Percentiles rank a stretch among this genome's conserved stretches.
Conservation (phyloP, 2,113 vertebrate species). For the Engystomops pustulosus region DNA sequence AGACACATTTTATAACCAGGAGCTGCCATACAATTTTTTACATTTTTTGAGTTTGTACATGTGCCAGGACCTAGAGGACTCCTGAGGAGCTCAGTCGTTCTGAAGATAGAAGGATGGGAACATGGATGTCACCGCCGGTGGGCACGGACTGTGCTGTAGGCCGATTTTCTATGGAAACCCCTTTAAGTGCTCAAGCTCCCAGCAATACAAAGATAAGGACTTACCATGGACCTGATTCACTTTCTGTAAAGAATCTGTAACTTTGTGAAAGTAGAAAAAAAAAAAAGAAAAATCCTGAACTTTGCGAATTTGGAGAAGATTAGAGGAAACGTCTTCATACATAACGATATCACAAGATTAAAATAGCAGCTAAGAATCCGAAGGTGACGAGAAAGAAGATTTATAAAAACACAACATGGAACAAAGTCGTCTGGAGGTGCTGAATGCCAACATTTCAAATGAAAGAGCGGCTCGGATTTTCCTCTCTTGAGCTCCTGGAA, state of each 20-base stretch:
- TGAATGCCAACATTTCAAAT: not conserved
- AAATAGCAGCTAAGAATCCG: not conserved
- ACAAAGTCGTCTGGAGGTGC: conserved; percentile 3
- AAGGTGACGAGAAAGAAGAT: not conserved
- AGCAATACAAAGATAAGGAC: no score
- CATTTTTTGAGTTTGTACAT: no score
- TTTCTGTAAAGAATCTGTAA: not conserved
- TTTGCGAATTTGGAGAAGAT: not conserved
- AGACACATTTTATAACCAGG: no score
- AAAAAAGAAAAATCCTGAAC: not conserved
- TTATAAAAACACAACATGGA: conserved; percentile 4
- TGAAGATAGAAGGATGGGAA: no score
- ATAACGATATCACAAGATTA: not conserved
- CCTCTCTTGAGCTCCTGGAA: not conserved
- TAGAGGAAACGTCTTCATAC: not conserved
- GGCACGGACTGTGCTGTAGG: no score
- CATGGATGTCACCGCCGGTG: no score
- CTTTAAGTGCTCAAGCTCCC: no score
- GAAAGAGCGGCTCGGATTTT: not conserved
- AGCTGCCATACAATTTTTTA: no score
- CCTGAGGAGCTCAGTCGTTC: no score
- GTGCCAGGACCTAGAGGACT: no score
- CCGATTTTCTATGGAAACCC: no score
- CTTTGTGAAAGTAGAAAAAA: not conserved
- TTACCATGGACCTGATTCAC: no score